Evolutionary conservation across 2,113 vertebrate species (phyloP).

Genomic region (Gila orcuttii): DNA sequence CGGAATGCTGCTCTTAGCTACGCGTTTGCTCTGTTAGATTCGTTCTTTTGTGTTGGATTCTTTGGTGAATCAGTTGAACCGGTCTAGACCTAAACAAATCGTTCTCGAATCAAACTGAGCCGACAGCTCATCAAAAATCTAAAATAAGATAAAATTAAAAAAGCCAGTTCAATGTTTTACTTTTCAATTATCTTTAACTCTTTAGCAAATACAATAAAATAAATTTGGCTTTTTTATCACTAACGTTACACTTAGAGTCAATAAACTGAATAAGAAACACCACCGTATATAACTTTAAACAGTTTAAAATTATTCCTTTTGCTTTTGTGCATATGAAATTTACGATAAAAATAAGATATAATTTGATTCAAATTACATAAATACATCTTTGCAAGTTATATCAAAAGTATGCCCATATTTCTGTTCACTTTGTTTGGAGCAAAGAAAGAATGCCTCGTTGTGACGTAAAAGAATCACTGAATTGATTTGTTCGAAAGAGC

Average conservation of each 20-base stretch:
- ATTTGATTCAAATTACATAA: neutral
- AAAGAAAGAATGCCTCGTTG: neutral
- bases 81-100: neutral
- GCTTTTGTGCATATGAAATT: neutral
- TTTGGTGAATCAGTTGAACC: neutral
- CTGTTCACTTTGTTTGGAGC: neutral
- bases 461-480: neutral
- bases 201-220: neutral
- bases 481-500: constrained; percentile 2
- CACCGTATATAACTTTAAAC: neutral
- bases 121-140: neutral
- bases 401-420: neutral
- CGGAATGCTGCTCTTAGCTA: neutral
- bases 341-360: neutral
- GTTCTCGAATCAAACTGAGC: neutral
- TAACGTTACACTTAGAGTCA: neutral
- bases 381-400: neutral
- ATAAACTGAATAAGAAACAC: neutral
- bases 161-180: neutral
- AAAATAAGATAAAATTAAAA: neutral
- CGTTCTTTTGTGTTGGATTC: neutral
- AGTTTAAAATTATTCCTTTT: neutral
- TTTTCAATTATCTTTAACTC: neutral
- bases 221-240: neutral
- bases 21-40: neutral